A percentile compares a stretch with the other conserved stretches of the same genome.
phyloP scores from a whole-genome alignment of 2,797 vertebrate species.

The Coreius guichenoti region DNA sequence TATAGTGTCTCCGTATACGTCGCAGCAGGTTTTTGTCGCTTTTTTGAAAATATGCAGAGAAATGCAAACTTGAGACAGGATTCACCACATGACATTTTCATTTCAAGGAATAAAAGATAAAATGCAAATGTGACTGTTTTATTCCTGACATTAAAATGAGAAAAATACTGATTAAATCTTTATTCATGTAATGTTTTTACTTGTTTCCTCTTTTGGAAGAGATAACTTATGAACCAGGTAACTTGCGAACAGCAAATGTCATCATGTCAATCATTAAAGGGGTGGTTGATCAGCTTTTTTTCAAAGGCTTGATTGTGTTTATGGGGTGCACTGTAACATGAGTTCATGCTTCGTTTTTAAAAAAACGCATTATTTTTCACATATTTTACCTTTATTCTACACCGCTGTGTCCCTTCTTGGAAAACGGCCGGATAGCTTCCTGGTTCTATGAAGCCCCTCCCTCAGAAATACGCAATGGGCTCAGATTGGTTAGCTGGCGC shows the following conservation, averaged over 20 bases:
- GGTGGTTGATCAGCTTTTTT: too few species aligned
- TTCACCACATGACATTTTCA: not conserved
- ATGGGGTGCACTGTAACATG: too few species aligned
- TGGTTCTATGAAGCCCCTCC: too few species aligned
- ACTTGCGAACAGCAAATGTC: not conserved
- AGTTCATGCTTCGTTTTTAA: too few species aligned
- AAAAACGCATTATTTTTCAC: too few species aligned
- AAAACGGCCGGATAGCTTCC: too few species aligned
- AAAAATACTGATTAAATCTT: not conserved
- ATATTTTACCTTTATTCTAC: too few species aligned
- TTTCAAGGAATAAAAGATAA: not conserved
- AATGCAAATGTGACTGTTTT: not conserved
- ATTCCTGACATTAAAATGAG: not conserved
- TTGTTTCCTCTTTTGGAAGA: not conserved
- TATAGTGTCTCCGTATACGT: not conserved
- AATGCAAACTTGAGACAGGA: slow-evolving; percentile 2
- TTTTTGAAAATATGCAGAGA: slow-evolving; percentile 5
- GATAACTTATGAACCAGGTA: not conserved
- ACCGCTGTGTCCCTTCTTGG: too few species aligned
- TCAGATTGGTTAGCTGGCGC: too few species aligned
- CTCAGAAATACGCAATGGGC: too few species aligned
- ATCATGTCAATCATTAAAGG: not conserved
- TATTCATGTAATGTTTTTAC: not conserved
- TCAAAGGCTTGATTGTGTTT: too few species aligned
- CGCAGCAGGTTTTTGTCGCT: not conserved